Percentiles rank a stretch among this genome's conserved stretches.
These are phyloP conservation scores for Urechis unicinctus DNA, from an alignment of 2,888 invertebrate genomes.

Conservation along the genomic window DNA sequence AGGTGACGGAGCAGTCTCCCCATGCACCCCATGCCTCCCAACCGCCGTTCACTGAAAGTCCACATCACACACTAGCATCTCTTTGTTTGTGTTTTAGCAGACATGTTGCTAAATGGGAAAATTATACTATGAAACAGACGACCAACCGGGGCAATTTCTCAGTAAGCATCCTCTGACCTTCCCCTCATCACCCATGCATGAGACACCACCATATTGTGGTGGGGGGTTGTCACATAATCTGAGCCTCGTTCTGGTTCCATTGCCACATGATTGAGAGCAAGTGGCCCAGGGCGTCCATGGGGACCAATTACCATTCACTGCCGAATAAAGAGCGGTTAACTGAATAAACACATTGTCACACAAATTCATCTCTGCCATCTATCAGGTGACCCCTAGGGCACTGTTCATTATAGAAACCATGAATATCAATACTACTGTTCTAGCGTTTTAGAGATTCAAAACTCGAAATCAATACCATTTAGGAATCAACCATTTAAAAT, in stretches of 20 bases:
- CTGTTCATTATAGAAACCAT: too few species aligned
- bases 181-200: background rate
- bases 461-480: too few species aligned
- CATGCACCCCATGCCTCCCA: background rate
- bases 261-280: conserved; percentile 18
- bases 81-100: background rate
- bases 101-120: background rate
- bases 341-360: too few species aligned
- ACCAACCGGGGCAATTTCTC: too few species aligned
- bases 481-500: too few species aligned
- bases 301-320: conserved; percentile 19
- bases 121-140: background rate
- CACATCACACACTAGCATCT: background rate
- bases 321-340: background rate
- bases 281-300: conserved; percentile 17
- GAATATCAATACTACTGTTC: too few species aligned
- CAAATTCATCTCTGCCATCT: too few species aligned
- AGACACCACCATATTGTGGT: background rate
- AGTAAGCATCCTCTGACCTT: background rate
- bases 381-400: too few species aligned
- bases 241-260: background rate
- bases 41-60: background rate
- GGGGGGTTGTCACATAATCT: conserved; percentile 5
- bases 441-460: too few species aligned
- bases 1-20: background rate